Evolutionary conservation across 2,113 vertebrate genomes (phyloP).

Genomic region (Microcebus jonahi): DNA sequence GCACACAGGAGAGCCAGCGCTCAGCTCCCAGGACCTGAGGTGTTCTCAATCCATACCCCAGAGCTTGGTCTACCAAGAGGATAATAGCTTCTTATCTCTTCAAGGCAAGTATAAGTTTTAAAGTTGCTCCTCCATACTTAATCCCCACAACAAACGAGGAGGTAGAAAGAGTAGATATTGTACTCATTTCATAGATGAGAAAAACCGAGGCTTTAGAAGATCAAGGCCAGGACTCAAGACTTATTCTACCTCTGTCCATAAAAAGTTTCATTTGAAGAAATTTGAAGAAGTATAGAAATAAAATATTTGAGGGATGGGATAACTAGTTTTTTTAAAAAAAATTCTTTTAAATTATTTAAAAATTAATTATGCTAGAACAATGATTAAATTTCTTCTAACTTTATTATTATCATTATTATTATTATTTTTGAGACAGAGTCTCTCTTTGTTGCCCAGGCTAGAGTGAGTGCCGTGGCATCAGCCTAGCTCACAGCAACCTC

Average conservation of each 20-base stretch:
- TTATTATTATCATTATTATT: too few relatives aligned
- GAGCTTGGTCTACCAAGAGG: not conserved
- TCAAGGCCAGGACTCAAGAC: not conserved
- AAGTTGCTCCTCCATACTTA: not conserved
- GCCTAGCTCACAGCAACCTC: too few relatives aligned
- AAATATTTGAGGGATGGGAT: too few relatives aligned
- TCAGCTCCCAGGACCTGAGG: not conserved
- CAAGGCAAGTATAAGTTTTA: not conserved
- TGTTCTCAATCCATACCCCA: not conserved
- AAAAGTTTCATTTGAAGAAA: too few relatives aligned
- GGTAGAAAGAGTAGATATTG: slow-evolving; percentile 46
- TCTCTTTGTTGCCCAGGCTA: too few relatives aligned
- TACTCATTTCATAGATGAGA: not conserved
- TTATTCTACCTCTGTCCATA: not conserved
- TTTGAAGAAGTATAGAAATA: too few relatives aligned
- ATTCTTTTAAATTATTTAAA: too few relatives aligned
- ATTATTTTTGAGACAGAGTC: too few relatives aligned
- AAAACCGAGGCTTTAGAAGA: not conserved
- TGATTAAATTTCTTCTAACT: too few relatives aligned
- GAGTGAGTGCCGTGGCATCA: too few relatives aligned
- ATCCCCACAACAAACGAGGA: slow-evolving; percentile 3
- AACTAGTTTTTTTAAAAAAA: too few relatives aligned
- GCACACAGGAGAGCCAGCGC: not conserved
- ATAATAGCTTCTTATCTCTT: not conserved
- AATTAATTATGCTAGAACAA: too few relatives aligned